Evolutionary conservation across 2,888 invertebrate species (phyloP), one percentile per base, ranked within the genome.

Genomic region (Alentia gelatinosa): DNA sequence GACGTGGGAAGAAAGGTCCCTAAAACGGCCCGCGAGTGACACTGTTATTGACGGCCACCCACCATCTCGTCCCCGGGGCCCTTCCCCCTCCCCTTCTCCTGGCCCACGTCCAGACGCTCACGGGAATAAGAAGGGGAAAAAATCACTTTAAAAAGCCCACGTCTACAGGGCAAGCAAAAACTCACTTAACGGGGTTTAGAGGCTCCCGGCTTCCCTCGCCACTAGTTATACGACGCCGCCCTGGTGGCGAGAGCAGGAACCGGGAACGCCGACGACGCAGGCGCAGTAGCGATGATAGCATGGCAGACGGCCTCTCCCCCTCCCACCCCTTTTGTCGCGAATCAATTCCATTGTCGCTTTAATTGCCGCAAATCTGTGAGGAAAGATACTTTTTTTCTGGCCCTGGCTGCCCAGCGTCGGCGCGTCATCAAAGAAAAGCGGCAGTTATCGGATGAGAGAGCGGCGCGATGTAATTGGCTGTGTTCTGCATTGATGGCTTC

Each of bases 321-420:
- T n/a, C 47, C 47, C 47, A 42, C 56, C 56, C 56, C 68, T 30
- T 68, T 68, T 30, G 68, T 30, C 5, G 68, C 33, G 26, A 68
- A 68, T 68, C 33, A 68, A 68, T 68, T 68, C 68, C 30, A 30
- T 68, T 68, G 68, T 68, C 68, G 68, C 30, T 68, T n/a, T 68
- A 68, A 68, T 68, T 26, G 68, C 68, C 68, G 26, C n/a, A 68
- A 68, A 68, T 26, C 30, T 68, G 68, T 68, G 4, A 68, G 68
- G 68, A 26, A 68, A 30, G 63, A 63, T 15, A n/a, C 63, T 23
- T 9, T 63, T 63, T 42, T 63, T n/a, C 63, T n/a, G 9, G 9
- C 9, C n/a, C 63, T 4, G 12, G 12, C 63, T n/a, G 19, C n/a
- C n/a, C 19, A n/a, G 63, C 63, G n/a, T 63, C 63, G 4, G 12